phyloP scores from a whole-genome alignment of 2,113 vertebrate genomes.

The Cyanoderma ruficeps region DNA sequence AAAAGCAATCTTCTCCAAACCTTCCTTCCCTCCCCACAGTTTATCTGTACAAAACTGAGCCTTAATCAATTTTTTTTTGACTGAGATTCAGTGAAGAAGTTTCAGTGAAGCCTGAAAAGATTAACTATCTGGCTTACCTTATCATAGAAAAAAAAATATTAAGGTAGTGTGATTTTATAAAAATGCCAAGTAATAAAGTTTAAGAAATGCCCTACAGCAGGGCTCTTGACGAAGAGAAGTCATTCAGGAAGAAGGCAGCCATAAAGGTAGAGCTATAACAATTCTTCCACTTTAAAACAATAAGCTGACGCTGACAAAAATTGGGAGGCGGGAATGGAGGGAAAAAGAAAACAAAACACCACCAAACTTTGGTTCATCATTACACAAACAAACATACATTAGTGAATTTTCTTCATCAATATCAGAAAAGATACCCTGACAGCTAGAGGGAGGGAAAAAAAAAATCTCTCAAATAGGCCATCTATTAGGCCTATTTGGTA shows the following conservation, averaged over 20 bases:
- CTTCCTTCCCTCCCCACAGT: not conserved
- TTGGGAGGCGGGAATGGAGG: not conserved
- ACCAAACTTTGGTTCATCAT: not conserved
- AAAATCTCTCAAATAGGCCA: not conserved
- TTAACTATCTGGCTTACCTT: not conserved
- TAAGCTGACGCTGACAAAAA: not conserved
- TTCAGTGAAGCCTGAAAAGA: not conserved
- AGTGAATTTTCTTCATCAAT: not conserved
- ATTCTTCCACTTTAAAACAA: not conserved
- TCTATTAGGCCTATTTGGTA: not conserved
- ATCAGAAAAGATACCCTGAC: not conserved
- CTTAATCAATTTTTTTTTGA: not conserved
- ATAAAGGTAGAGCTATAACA: not conserved
- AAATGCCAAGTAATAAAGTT: not conserved
- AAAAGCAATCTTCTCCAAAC: not conserved
- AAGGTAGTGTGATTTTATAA: not conserved
- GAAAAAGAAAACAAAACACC: no score
- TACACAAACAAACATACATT: not conserved
- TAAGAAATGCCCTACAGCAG: not conserved
- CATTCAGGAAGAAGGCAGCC: not conserved
- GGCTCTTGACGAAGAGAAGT: not conserved
- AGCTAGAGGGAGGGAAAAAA: not conserved
- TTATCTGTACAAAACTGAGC: not conserved
- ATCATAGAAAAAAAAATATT: not conserved
- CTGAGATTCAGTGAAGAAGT: not conserved